These are phyloP conservation scores for Lysandra coridon DNA, from an alignment of 2,888 invertebrate genomes.

Conservation along the genomic window DNA sequence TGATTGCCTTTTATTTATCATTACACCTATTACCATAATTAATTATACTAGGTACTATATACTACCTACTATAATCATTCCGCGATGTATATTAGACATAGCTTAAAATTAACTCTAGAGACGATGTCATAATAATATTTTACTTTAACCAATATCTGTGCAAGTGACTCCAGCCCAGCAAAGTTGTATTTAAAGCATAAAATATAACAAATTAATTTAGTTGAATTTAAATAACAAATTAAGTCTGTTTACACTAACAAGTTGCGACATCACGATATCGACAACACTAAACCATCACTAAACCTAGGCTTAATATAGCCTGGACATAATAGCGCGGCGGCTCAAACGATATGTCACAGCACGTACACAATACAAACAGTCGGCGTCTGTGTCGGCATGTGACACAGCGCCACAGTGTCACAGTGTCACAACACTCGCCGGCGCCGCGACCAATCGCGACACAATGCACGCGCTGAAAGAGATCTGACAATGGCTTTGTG, in stretches of 20 bases:
- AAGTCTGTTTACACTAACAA: background rate
- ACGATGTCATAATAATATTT: background rate
- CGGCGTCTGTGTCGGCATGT: conserved; percentile 71
- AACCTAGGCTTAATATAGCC: conserved; percentile 58
- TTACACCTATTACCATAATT: too few species aligned
- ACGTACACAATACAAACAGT: conserved; percentile 78
- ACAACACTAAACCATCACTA: background rate
- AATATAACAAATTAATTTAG: background rate
- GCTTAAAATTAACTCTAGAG: too few species aligned
- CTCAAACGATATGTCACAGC: conserved; percentile 75
- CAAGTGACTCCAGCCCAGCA: background rate
- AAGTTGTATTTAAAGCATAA: background rate
- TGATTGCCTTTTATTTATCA: too few species aligned
- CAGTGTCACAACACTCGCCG: conserved; percentile 46
- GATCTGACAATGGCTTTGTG: conserved; percentile 64
- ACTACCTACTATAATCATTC: too few species aligned
- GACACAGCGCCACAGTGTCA: conserved; percentile 57
- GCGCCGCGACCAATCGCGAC: conserved; percentile 69
- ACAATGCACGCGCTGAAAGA: conserved; percentile 60
- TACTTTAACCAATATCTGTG: background rate
- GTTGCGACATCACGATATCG: background rate
- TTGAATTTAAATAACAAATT: background rate
- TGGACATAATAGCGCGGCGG: conserved; percentile 58
- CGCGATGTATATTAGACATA: too few species aligned
- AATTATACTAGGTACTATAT: too few species aligned